A percentile compares a stretch with the other conserved stretches of the same genome.
These are phyloP conservation scores for Euphydryas editha DNA, from an alignment of 2,888 invertebrate species.

Conservation along the genomic window DNA sequence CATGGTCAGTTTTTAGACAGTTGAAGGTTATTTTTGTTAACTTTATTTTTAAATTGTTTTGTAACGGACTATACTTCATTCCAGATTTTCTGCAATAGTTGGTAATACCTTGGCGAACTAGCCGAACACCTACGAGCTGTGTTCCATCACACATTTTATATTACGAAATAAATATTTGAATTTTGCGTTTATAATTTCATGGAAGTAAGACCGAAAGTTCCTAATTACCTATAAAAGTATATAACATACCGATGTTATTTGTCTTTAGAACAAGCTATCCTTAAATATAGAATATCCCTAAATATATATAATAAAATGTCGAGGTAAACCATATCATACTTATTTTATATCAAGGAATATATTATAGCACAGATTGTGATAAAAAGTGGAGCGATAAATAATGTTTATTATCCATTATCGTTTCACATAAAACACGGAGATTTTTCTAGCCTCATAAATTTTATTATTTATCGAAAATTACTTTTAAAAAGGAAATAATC, in stretches of 20 bases:
- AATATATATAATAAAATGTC: too few relatives aligned
- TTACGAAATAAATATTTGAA: too few relatives aligned
- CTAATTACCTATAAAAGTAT: neutral
- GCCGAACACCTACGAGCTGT: too few relatives aligned
- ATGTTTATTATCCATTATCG: slow-evolving; percentile 9
- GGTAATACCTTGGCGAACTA: too few relatives aligned
- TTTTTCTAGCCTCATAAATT: neutral
- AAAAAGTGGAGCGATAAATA: slow-evolving; percentile 7
- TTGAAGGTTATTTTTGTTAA: too few relatives aligned
- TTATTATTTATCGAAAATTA: slow-evolving; percentile 1
- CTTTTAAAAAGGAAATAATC: neutral
- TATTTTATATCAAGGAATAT: slow-evolving; percentile 5
- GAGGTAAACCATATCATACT: neutral
- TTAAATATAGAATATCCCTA: neutral
- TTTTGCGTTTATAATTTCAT: too few relatives aligned
- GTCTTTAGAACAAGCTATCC: slow-evolving; percentile 4
- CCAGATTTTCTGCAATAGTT: too few relatives aligned
- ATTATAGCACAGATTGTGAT: neutral
- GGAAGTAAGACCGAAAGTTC: neutral
- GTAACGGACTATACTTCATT: too few relatives aligned
- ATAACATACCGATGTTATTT: neutral
- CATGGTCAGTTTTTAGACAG: too few relatives aligned
- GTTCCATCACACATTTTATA: too few relatives aligned
- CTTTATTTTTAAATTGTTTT: too few relatives aligned
- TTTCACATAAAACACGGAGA: neutral